phyloP scores from a whole-genome alignment of 2,888 invertebrate genomes.

The Dryocosmus kuriphilus region DNA sequence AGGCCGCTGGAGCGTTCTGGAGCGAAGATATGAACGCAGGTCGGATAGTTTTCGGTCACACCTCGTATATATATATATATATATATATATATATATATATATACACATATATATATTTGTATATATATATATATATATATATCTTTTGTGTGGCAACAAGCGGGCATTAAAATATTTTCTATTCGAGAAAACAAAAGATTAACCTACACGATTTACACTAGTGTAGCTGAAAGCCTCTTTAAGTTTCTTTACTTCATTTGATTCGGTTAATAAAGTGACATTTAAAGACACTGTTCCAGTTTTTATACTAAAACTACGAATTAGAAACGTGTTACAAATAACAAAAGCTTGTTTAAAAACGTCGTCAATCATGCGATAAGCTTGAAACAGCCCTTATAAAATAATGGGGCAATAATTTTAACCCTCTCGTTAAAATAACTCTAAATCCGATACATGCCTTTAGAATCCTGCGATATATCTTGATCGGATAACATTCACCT shows the following conservation, averaged over 20 bases:
- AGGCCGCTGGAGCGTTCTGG: no score
- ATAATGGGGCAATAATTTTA: not conserved
- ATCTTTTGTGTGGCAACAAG: not conserved
- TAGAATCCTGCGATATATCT: not conserved
- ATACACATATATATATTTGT: no score
- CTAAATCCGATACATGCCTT: not conserved
- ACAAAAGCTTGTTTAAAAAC: not conserved
- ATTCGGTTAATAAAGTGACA: no score
- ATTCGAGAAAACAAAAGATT: constrained; percentile 8
- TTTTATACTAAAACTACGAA: no score
- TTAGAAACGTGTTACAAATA: no score
- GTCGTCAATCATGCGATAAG: not conserved
- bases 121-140: no score
- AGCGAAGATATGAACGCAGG: no score
- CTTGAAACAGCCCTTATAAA: not conserved
- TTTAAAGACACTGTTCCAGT: no score
- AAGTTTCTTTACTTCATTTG: not conserved
- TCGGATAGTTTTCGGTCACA: no score
- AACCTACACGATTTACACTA: not conserved
- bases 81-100: no score
- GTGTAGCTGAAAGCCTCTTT: not conserved
- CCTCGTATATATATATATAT: no score
- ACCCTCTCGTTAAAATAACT: constrained; percentile 17
- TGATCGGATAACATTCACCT: constrained; percentile 4
- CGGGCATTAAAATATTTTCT: not conserved